These are phyloP conservation scores for Cosmopolites sordidus DNA, from an alignment of 2,888 invertebrate species.

Conservation along the genomic window DNA sequence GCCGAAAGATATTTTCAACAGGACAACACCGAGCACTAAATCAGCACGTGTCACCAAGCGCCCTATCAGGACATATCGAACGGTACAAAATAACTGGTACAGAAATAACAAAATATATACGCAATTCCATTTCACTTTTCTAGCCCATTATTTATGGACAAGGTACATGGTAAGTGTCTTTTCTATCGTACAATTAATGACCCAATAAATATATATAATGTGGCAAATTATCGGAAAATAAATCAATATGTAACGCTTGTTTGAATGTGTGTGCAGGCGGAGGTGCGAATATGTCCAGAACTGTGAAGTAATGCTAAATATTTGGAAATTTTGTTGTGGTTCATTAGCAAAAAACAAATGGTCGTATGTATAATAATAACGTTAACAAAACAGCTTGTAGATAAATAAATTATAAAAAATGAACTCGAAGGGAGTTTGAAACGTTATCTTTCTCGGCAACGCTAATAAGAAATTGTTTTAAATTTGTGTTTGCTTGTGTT, in stretches of 20 bases:
- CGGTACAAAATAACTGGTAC: conserved; percentile 10
- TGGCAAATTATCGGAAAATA: conserved; percentile 35
- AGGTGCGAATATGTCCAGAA: conserved; percentile 21
- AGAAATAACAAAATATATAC: conserved; percentile 15
- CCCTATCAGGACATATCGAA: conserved; percentile 16
- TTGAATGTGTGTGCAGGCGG: conserved; percentile 1
- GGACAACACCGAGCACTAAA: conserved; percentile 18
- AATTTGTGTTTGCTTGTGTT: too few species aligned
- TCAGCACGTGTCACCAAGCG: conserved; percentile 13
- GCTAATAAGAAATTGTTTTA: too few species aligned
- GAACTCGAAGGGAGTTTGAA: too few species aligned
- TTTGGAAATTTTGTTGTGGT: too few species aligned
- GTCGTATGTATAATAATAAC: too few species aligned
- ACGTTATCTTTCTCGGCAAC: too few species aligned
- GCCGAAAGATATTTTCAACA: conserved; percentile 23
- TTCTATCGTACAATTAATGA: conserved; percentile 34
- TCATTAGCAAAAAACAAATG: too few species aligned
- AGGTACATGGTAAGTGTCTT: conserved; percentile 31
- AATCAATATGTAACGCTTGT: conserved; percentile 27
- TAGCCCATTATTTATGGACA: conserved; percentile 30
- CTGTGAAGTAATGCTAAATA: too few species aligned
- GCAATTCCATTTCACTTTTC: conserved; percentile 29
- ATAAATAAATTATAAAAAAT: too few species aligned
- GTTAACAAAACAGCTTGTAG: too few species aligned
- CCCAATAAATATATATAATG: conserved; percentile 35